Conservation (phyloP, 2,797 vertebrate species). For the Alauda arvensis region DNA sequence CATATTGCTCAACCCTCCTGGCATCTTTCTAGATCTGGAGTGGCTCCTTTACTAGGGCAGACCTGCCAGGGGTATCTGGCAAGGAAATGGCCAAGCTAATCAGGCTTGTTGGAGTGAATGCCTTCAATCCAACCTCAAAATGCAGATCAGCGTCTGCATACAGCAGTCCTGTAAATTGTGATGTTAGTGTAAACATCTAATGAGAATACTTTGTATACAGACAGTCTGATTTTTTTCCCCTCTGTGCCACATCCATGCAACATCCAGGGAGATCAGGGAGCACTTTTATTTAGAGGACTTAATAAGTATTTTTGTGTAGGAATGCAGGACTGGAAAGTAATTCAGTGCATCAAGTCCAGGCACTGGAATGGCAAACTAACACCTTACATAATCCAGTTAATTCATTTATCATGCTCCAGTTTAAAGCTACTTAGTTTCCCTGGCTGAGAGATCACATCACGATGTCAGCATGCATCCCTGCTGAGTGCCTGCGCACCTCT, state of each 20-base stretch:
- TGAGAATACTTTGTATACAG: background rate
- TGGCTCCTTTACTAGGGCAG: background rate
- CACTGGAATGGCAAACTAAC: background rate
- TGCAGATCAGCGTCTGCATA: background rate
- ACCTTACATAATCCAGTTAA: background rate
- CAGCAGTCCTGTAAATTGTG: background rate
- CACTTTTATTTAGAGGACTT: background rate
- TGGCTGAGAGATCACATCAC: background rate
- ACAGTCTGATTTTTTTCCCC: background rate
- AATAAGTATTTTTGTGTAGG: background rate
- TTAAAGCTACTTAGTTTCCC: background rate
- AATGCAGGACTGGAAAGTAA: background rate
- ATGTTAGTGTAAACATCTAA: background rate
- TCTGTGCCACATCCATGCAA: background rate
- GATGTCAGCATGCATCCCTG: background rate
- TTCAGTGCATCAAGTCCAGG: background rate
- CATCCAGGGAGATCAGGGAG: background rate
- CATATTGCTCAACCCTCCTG: background rate
- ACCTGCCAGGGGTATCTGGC: background rate
- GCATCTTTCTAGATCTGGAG: background rate
- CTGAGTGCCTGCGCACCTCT: background rate
- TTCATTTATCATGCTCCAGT: rapidly evolving
- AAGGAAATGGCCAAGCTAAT: background rate
- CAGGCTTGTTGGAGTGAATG: background rate
- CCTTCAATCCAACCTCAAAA: background rate